phyloP scores from a whole-genome alignment of 2,888 invertebrate species.

The Temnothorax unifasciatus region DNA sequence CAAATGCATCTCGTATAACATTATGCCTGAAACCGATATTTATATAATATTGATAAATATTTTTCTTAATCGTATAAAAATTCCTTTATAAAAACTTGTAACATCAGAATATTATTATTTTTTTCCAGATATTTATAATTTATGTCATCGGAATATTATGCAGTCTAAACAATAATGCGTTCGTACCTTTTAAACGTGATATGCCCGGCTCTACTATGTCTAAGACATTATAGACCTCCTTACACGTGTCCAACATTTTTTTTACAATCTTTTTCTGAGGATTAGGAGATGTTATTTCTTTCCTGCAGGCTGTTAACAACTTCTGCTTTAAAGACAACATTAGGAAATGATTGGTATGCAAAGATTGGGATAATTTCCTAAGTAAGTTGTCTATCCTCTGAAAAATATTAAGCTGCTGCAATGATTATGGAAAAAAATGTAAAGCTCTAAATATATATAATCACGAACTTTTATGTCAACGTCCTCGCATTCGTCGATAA shows the following conservation, averaged over 20 bases:
- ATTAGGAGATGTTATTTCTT: conserved; percentile 78
- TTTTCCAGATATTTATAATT: background rate
- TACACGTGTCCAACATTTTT: conserved; percentile 90
- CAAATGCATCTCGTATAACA: conserved; percentile 92
- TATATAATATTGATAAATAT: conserved; percentile 18
- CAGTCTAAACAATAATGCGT: background rate
- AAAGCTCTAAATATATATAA: conserved; percentile 3
- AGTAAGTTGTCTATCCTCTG: conserved; percentile 84
- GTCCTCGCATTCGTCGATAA: conserved; percentile 85
- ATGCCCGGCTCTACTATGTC: conserved; percentile 91
- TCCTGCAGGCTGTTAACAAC: conserved; percentile 87
- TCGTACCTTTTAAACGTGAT: conserved; percentile 89
- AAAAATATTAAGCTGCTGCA: conserved; percentile 48
- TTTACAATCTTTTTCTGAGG: conserved; percentile 87
- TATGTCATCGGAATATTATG: background rate
- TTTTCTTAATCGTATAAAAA: conserved; percentile 7
- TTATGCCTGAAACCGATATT: conserved; percentile 88
- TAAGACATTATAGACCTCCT: conserved; percentile 89
- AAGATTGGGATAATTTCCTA: conserved; percentile 87
- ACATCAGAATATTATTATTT: background rate
- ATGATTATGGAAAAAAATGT: background rate
- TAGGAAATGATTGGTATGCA: conserved; percentile 90
- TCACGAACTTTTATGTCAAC: conserved; percentile 76
- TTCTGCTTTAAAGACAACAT: conserved; percentile 91
- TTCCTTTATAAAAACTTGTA: background rate